Conservation (phyloP, 2,888 invertebrate species). For the Operophtera brumata region DNA sequence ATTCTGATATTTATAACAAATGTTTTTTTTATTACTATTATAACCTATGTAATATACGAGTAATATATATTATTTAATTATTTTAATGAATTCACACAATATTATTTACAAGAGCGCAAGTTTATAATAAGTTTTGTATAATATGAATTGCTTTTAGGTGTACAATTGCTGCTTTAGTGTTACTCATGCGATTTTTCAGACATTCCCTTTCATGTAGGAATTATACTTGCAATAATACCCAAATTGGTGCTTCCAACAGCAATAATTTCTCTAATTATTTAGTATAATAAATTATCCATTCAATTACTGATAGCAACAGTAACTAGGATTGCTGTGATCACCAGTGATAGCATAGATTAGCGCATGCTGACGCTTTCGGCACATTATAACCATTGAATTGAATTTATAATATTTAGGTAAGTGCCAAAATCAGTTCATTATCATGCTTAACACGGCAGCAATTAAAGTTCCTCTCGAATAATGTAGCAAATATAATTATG, state of each 20-base stretch:
- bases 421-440: slow-evolving; percentile 58
- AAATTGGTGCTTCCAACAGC: slow-evolving; percentile 32
- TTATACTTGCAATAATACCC: slow-evolving; percentile 21
- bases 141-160: slow-evolving; percentile 56
- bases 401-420: slow-evolving; percentile 42
- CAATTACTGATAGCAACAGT: slow-evolving; percentile 7
- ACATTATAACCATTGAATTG: slow-evolving; percentile 35
- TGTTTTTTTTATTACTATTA: slow-evolving; percentile 57
- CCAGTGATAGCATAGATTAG: slow-evolving; percentile 23
- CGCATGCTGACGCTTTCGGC: slow-evolving; percentile 32
- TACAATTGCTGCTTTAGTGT: slow-evolving; percentile 51
- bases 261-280: slow-evolving; percentile 11
- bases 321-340: slow-evolving; percentile 15
- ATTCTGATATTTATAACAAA: slow-evolving; percentile 65
- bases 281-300: slow-evolving; percentile 16
- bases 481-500: slow-evolving; percentile 42
- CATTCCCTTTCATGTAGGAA: slow-evolving; percentile 38
- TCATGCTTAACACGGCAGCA: slow-evolving; percentile 40
- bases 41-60: slow-evolving; percentile 63
- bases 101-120: slow-evolving; percentile 57
- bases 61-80: slow-evolving; percentile 70
- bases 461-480: slow-evolving; percentile 58
- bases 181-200: slow-evolving; percentile 46
- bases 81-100: slow-evolving; percentile 57
- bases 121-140: slow-evolving; percentile 53